Conservation (phyloP, 2,797 vertebrate genomes). For the Furcifer pardalis region DNA sequence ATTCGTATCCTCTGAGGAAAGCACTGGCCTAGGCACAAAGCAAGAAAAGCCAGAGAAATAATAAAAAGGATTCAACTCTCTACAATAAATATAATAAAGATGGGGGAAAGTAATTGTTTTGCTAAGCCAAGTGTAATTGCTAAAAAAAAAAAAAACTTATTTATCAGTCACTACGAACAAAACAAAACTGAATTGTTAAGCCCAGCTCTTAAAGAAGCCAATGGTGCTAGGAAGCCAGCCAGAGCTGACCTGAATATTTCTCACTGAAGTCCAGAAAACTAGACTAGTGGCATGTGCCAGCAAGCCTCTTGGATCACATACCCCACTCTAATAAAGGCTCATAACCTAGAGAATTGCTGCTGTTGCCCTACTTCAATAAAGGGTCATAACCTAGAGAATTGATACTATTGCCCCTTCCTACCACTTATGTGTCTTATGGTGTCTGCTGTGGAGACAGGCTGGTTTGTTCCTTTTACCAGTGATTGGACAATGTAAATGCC, state of each 20-base stretch:
- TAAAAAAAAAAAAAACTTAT: not conserved
- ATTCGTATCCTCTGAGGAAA: not conserved
- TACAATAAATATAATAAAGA: conserved; percentile 24
- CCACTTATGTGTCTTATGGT: not conserved
- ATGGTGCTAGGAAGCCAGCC: not conserved
- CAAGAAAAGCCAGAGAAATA: not conserved
- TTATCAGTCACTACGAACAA: not conserved
- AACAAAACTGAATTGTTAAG: not conserved
- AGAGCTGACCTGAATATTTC: not conserved
- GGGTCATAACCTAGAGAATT: not conserved
- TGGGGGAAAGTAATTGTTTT: conserved; percentile 40
- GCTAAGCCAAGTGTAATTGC: conserved; percentile 18
- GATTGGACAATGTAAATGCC: too few relatives aligned
- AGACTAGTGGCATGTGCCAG: not conserved
- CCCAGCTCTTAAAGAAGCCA: not conserved
- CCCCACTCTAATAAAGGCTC: not conserved
- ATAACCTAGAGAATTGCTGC: not conserved
- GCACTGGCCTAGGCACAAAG: not conserved
- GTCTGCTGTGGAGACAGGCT: too few relatives aligned
- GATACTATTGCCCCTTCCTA: not conserved
- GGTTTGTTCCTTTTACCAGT: too few relatives aligned
- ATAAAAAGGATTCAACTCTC: conserved; percentile 1
- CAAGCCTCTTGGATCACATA: too few relatives aligned
- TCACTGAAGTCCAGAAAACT: not conserved
- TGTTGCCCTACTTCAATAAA: not conserved